phyloP scores from a whole-genome alignment of 1,140 invertebrate genomes.

The Tetragnatha versicolor region DNA sequence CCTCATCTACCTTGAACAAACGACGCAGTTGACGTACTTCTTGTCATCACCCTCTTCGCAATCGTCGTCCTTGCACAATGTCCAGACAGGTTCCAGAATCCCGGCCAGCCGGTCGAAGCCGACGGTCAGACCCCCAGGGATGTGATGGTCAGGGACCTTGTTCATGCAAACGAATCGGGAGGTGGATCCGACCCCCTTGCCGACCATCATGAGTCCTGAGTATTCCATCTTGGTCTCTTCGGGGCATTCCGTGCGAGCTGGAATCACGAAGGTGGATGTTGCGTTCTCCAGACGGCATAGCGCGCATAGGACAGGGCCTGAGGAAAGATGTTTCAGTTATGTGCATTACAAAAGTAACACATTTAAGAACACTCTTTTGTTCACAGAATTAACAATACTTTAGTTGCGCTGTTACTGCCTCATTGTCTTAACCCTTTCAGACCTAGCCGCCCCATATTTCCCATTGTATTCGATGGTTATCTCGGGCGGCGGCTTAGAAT shows the following conservation, averaged over 20 bases:
- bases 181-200: not conserved
- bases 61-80: not conserved
- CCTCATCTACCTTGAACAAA: constrained; percentile 15
- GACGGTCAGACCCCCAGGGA: not conserved
- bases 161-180: not conserved
- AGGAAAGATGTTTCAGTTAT: too few relatives aligned
- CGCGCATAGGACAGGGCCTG: not conserved
- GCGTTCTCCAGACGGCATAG: constrained; percentile 9
- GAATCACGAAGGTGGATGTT: not conserved
- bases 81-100: not conserved
- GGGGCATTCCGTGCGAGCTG: constrained; percentile 2
- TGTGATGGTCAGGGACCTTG: not conserved
- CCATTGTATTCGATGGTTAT: too few relatives aligned
- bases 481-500: too few relatives aligned
- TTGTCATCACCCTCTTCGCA: constrained; percentile 9
- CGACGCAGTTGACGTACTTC: constrained; percentile 14
- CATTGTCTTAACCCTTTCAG: too few relatives aligned
- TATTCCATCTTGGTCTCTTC: constrained; percentile 1
- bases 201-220: not conserved
- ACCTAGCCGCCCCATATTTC: too few relatives aligned
- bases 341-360: too few relatives aligned
- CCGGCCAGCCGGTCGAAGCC: not conserved
- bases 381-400: too few relatives aligned
- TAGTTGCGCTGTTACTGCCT: too few relatives aligned
- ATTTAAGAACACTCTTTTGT: too few relatives aligned